Conservation (phyloP, 2,888 invertebrate species). For the Oscheius sp. region DNA sequence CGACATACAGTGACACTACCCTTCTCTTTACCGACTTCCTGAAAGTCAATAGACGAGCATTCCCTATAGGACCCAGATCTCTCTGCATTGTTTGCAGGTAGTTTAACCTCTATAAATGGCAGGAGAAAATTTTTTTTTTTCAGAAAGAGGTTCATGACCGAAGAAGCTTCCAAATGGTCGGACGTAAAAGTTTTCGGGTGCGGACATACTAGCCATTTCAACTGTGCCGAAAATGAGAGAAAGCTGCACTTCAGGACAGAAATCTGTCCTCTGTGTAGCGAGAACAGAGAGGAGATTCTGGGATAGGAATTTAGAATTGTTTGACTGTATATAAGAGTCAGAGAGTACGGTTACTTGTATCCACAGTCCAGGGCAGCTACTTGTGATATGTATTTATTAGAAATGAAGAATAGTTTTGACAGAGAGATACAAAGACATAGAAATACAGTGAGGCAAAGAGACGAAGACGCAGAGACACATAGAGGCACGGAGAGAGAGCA, state of each 20-base stretch:
- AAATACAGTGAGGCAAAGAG: too few species aligned
- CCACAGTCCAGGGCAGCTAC: neutral
- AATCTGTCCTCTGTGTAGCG: constrained; percentile 15
- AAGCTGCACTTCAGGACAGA: neutral
- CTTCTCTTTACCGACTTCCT: constrained; percentile 37
- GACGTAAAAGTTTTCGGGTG: constrained; percentile 53
- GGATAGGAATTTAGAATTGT: neutral
- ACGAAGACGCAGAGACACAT: too few species aligned
- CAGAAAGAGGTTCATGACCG: constrained; percentile 17
- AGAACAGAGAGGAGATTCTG: constrained; percentile 10
- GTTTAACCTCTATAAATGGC: neutral
- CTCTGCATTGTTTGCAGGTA: constrained; percentile 36
- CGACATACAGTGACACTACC: constrained; percentile 37
- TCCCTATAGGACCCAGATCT: constrained; percentile 31
- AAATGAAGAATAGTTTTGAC: neutral
- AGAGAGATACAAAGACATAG: too few species aligned
- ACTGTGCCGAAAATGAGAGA: constrained; percentile 39
- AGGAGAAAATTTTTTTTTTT: neutral
- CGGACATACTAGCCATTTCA: constrained; percentile 57
- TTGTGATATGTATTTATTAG: neutral
- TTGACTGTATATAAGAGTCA: neutral
- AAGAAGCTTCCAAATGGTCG: constrained; percentile 21
- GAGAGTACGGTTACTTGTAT: neutral
- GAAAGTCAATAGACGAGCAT: constrained; percentile 14
- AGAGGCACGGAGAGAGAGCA: too few species aligned